Percentiles rank a stretch among this genome's conserved stretches.
Conservation (phyloP, 2,113 vertebrate species). For the Hystrix cristata region DNA sequence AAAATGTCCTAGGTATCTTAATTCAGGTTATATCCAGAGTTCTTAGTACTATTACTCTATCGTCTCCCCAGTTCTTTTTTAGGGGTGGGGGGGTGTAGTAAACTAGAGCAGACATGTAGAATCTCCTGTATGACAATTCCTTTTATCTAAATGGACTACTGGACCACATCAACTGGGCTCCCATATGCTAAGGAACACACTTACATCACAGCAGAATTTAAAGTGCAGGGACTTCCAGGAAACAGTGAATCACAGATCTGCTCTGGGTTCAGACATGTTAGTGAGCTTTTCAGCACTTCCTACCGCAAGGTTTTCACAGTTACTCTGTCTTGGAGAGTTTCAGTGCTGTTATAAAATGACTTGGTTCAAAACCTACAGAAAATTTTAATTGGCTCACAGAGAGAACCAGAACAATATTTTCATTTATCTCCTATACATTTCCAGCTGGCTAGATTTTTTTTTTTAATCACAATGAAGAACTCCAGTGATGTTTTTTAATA, state of each 20-base stretch:
- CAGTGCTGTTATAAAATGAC: neutral
- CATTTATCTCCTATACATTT: constrained; percentile 59
- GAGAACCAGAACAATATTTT: constrained; percentile 57
- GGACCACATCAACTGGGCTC: neutral
- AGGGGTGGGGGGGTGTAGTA: neutral
- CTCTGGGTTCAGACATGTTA: neutral
- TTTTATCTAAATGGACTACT: neutral
- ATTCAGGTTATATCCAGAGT: neutral
- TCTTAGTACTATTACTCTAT: neutral
- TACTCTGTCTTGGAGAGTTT: neutral
- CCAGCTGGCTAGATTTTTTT: constrained; percentile 29
- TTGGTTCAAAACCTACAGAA: constrained; percentile 18
- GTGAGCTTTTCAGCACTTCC: neutral
- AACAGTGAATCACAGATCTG: neutral
- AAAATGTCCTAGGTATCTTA: neutral
- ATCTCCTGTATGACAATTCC: neutral
- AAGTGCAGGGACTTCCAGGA: neutral
- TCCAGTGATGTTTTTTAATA: neutral
- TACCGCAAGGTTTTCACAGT: neutral
- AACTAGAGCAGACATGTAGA: neutral
- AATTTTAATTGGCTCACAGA: constrained; percentile 23
- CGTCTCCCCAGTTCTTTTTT: neutral
- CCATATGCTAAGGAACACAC: neutral
- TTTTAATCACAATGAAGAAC: constrained; percentile 35
- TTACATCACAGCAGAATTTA: neutral